Evolutionary conservation across 2,888 invertebrate genomes (phyloP), one percentile per base, ranked within the genome.

Genomic region (Metallyticus violacea): DNA sequence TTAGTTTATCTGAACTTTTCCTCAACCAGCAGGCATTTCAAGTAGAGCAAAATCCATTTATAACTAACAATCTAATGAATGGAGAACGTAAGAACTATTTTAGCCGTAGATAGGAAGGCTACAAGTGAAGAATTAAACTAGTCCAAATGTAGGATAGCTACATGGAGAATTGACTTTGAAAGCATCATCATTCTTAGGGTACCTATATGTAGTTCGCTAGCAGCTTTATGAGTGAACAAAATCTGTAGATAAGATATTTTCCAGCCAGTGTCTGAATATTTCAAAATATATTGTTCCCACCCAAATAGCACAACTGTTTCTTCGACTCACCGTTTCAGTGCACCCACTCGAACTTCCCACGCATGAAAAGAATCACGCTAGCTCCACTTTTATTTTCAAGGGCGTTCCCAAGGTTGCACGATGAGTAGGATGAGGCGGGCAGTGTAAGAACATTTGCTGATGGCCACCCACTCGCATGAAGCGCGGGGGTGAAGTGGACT

Each of bases 341-440:
- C 40, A 62, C 40, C 40, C 40, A 62, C 40, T 62, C 15, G 9
- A 22, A 62, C 3, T 22, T 62, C 40, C 40, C 40, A 62, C 40
- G 40, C 40, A 15, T 15, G 40, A 62, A 62, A 62, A 62, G 40
- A 62, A 62, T 62, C 40, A 62, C 22, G 40, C 40, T 62, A 62
- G 40, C 40, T 62, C 40, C 40, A 62, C 40, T 62, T n/a, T 62
- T 62, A 62, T 26, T 83, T 83, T 27, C 29, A 83, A 83, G 77
- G 77, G 83, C 83, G 83, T 83, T 77, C 22, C 77, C 83, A 83
- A 83, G 83, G 76, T 83, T 83, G 77, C 27, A n/a, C 76, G 30
- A 62, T 62, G 40, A 62, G 40, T 62, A 62, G 40, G 40, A 62
- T 62, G 40, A 62, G 40, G 40, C 40, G 40, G 15, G 9, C 40